These are phyloP conservation scores for Myotis planiceps DNA, from an alignment of 2,797 vertebrate genomes.

Conservation along the genomic window DNA sequence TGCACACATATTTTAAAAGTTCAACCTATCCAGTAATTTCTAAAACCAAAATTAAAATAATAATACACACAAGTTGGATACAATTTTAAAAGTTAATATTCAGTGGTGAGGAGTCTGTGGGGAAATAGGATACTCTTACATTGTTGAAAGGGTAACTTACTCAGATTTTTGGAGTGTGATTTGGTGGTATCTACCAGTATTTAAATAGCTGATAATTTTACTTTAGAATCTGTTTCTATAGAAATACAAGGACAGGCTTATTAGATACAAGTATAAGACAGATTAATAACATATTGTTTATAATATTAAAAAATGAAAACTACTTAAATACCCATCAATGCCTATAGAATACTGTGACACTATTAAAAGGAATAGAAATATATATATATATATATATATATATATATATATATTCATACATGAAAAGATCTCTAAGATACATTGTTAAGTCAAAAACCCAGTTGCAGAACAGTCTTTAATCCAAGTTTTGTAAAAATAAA, in stretches of 20 bases:
- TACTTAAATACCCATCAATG: not conserved
- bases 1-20: not conserved
- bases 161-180: not conserved
- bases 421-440: not conserved
- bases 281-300: not conserved
- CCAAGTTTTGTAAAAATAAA: not conserved
- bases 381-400: not conserved
- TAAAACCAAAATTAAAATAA: not conserved
- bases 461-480: not conserved
- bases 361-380: not conserved
- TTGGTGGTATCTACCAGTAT: not conserved
- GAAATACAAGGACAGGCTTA: not conserved
- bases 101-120: not conserved
- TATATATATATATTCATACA: not conserved
- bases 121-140: not conserved
- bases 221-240: not conserved
- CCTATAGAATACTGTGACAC: not conserved
- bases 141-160: not conserved
- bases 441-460: not conserved
- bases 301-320: not conserved
- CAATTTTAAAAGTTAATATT: not conserved
- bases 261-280: not conserved
- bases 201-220: constrained; percentile 7
- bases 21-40: not conserved
- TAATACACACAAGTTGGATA: not conserved